Percentiles rank a stretch among this genome's conserved stretches.
These are phyloP conservation scores for Myoxocephalus aenaeus DNA, from an alignment of 2,797 vertebrate species.

Conservation along the genomic window DNA sequence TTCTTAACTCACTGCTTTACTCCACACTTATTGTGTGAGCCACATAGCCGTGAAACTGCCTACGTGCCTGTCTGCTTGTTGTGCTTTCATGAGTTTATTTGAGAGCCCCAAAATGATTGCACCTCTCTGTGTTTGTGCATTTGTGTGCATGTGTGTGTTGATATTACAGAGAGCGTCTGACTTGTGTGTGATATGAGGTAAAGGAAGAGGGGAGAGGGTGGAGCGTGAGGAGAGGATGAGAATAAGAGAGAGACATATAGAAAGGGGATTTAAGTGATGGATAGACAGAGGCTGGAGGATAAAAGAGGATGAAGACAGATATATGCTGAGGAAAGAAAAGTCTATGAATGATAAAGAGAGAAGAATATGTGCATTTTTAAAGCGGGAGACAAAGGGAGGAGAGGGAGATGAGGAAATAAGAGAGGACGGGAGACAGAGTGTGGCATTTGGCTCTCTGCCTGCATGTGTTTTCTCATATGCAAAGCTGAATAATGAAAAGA, in stretches of 20 bases:
- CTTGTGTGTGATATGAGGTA: constrained; percentile 19
- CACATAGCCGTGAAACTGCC: constrained; percentile 38
- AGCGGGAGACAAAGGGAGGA: background rate
- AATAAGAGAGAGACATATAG: constrained; percentile 37
- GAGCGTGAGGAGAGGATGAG: constrained; percentile 25
- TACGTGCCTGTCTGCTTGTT: constrained; percentile 35
- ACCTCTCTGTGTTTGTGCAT: constrained; percentile 2
- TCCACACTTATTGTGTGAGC: constrained; percentile 49
- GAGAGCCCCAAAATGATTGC: background rate
- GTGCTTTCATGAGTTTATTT: constrained; percentile 11
- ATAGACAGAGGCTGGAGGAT: constrained; percentile 35
- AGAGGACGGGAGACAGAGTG: constrained; percentile 6
- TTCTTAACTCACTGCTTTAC: constrained; percentile 66
- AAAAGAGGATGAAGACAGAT: constrained; percentile 38
- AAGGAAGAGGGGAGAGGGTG: constrained; percentile 5
- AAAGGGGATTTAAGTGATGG: constrained; percentile 41
- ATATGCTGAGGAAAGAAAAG: constrained; percentile 28
- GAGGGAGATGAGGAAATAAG: constrained; percentile 5
- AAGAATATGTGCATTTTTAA: constrained; percentile 42
- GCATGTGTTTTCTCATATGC: constrained; percentile 48
- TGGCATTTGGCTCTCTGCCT: constrained; percentile 47
- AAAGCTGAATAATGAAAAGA: constrained; percentile 64
- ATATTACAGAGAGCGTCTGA: constrained; percentile 31
- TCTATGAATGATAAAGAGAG: constrained; percentile 35
- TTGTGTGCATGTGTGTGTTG: constrained; percentile 7